A percentile compares a stretch with the other conserved stretches of the same genome.
Evolutionary conservation across 2,113 vertebrate genomes (phyloP).

Genomic region (Poeciliopsis prolifica): DNA sequence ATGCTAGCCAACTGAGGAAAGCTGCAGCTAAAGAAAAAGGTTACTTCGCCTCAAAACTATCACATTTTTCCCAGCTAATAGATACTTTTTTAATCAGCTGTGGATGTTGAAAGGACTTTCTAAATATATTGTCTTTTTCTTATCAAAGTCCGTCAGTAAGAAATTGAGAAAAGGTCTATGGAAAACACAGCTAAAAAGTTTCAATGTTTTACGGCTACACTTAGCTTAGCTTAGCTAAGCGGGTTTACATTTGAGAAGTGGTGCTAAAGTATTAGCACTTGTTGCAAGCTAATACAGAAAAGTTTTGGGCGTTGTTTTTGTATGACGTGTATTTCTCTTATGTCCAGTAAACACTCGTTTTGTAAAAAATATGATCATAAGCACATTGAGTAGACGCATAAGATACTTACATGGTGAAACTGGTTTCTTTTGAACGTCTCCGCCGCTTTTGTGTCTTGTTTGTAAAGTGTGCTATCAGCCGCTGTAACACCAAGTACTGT

Average conservation of each 20-base stretch:
- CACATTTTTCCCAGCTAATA: background rate
- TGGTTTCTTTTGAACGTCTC: slow-evolving; percentile 6
- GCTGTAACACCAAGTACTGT: slow-evolving; percentile 49
- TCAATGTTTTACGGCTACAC: background rate
- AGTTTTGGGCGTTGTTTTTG: slow-evolving; percentile 72
- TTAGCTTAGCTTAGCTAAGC: slow-evolving; percentile 13
- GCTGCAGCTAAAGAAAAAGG: background rate
- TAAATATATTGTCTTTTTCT: background rate
- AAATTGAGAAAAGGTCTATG: background rate
- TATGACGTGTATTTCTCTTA: background rate
- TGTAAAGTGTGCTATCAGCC: slow-evolving; percentile 23
- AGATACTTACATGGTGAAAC: slow-evolving; percentile 68
- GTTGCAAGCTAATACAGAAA: slow-evolving; percentile 65
- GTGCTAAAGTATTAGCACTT: slow-evolving; percentile 57
- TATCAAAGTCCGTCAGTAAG: background rate
- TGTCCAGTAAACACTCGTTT: background rate
- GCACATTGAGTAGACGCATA: background rate
- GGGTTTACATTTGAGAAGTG: background rate
- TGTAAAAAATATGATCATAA: too few species aligned
- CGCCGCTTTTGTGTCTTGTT: slow-evolving; percentile 17
- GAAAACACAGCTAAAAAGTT: background rate
- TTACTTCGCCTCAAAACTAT: background rate
- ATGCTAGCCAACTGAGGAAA: background rate
- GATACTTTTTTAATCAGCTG: background rate
- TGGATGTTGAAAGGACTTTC: background rate